Evolutionary conservation across 2,113 vertebrate genomes (phyloP).

Genomic region (Pogonocichla stellata): DNA sequence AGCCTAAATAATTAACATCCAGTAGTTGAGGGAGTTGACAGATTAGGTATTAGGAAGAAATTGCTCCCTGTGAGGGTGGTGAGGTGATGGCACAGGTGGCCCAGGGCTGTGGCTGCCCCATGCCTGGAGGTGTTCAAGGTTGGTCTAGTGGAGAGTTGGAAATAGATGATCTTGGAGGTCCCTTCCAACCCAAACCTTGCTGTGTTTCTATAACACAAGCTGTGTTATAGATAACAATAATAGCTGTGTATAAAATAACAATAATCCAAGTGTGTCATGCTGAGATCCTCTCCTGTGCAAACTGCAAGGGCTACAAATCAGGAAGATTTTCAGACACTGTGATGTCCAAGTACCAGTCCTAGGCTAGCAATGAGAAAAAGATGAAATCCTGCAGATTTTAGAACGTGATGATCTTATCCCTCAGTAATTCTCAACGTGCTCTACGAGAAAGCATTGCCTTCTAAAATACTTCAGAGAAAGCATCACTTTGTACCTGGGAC

Average conservation of each 20-base stretch:
- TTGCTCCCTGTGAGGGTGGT: neutral
- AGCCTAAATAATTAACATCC: slow-evolving; percentile 21
- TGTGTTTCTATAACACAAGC: neutral
- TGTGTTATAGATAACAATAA: too few species aligned
- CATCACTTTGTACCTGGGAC: neutral
- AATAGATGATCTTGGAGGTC: neutral
- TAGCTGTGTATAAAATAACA: neutral
- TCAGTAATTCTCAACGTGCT: neutral
- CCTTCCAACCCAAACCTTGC: neutral
- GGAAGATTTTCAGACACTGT: neutral
- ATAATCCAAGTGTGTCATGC: neutral
- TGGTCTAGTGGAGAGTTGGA: neutral
- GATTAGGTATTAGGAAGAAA: neutral
- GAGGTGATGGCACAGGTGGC: neutral
- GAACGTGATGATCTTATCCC: neutral
- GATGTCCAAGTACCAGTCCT: neutral
- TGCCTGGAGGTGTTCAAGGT: neutral
- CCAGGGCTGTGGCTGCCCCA: neutral
- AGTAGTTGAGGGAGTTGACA: neutral
- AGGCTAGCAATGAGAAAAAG: neutral
- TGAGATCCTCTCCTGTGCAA: neutral
- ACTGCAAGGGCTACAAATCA: neutral
- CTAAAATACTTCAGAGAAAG: neutral
- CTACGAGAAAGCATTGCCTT: neutral
- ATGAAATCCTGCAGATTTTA: neutral